Base-by-base conservation (phyloP, 2,888 invertebrate species). In the Stenurella melanura region DNA sequence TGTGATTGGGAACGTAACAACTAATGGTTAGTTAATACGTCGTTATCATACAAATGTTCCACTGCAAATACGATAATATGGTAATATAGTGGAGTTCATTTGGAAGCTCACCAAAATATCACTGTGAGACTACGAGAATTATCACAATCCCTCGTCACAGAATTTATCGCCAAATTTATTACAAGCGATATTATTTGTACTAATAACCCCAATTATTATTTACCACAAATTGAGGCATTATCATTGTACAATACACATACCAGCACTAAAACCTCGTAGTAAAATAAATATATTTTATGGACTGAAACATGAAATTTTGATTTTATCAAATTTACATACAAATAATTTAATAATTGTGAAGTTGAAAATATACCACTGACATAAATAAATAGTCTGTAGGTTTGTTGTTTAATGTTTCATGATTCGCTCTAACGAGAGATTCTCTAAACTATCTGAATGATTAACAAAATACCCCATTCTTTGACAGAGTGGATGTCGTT, bases 121-220 rank as follows among this genome's bases (percentile, higher is more conserved):
- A 78, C 76, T 67, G 54, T 57, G 79, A 79, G 77, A 78, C 74
- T 73, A 77, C 61, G 75, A 78, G 80, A 81, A 83, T 83, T 81
- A 83, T 83, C 83, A 75, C 76, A 74, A 79, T 80, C 78, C 80
- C 81, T 78, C 78, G 81, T 80, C 78, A 75, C 66, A 73, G 73
- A 73, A 81, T 80, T 83, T 83, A 82, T 81, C 79, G 79, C 72
- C 61, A 78, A 74, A 83, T 82, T 83, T 83, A 83, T 75, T 80
- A 75, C 75, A 75, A 70, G 76, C 74, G 72, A 69, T 78, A 76
- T 80, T 78, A 81, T 80, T 79, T 79, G 78, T 80, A 75, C 74
- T 82, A 82, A 79, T 79, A 80, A 74, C 78, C 76, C 63, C 78
- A 80, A 82, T 80, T 82, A 82, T 82, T 80, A 79, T 82, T 79